Evolutionary conservation across 2,888 invertebrate genomes (phyloP), one percentile per base, ranked within the genome.

Genomic region (Phlogophora meticulosa): DNA sequence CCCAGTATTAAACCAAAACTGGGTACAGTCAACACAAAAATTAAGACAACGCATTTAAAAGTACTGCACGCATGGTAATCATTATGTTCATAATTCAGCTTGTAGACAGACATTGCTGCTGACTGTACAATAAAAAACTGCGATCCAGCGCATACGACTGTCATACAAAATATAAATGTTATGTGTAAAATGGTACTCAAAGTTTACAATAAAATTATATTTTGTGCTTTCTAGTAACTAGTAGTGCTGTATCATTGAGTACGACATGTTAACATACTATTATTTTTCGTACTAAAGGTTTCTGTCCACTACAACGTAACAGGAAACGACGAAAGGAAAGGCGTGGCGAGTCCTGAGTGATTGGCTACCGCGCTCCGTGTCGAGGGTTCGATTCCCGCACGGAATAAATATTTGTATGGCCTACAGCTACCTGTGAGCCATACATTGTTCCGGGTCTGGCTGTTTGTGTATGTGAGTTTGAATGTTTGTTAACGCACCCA

Each of bases 111-210:
- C 4, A 36, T 52, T 57, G 60, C 46, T 7, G 59, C 60, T 53
- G 68, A 66, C 74, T 80, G 70, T 74, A 72, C 62, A 38, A 24
- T n/a, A 53, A 36, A 62, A n/a, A 15, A 20, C 17, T 61, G 81
- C 81, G 81, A 70, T 63, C 81, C 81, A 81, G 83, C 81, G 81
- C 81, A 59, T 49, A 51, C 32, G 42, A 42, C 56, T 58, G 46
- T 60, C n/a, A 48, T 63, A 60, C 46, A 59, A 57, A 64, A 40
- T n/a, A 51, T 45, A 52, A 24, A 2, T 49, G 17, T 42, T 45
- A 58, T 10, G 43, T 60, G 45, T 55, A 72, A 56, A 67, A 70
- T 59, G 13, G 49, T 70, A 65, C 51, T 63, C 58, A 62, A 69
- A 15, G 52, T 56, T 55, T n/a, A 65, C 46, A 67, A 52, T 59